Conservation (phyloP, 2,113 vertebrate species). For the Pollimyrus isidori region DNA sequence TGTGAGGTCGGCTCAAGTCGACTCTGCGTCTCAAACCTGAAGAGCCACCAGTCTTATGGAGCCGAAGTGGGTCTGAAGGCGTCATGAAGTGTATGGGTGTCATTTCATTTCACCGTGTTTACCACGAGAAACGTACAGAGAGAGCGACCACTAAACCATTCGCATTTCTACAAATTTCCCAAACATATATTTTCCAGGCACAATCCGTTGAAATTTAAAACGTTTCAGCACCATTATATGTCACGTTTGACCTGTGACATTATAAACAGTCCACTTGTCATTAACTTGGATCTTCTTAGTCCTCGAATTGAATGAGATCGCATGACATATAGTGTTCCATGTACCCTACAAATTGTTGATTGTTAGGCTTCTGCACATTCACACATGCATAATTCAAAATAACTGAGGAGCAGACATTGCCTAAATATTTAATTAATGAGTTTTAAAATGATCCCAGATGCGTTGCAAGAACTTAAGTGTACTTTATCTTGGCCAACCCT, state of each 20-base stretch:
- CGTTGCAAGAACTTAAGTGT: not conserved
- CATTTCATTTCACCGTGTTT: not conserved
- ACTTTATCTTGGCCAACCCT: not conserved
- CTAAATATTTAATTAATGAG: not conserved
- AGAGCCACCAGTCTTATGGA: not conserved
- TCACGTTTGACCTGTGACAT: not conserved
- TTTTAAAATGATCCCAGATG: not conserved
- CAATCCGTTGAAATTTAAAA: not conserved
- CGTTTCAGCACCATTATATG: not conserved
- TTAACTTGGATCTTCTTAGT: not conserved
- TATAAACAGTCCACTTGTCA: not conserved
- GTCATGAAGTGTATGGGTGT: not conserved
- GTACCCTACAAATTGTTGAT: not conserved
- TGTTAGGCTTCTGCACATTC: not conserved
- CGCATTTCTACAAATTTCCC: not conserved
- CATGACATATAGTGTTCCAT: not conserved
- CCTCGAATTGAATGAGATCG: not conserved
- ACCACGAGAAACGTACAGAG: not conserved
- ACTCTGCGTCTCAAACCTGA: conserved; percentile 35
- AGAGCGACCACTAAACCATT: not conserved
- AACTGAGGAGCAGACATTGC: not conserved
- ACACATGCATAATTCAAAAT: not conserved
- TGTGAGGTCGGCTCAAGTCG: conserved; percentile 50
- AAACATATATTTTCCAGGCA: not conserved
- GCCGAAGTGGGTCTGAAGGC: conserved; percentile 22